A percentile compares a stretch with the other conserved stretches of the same genome.
Conservation (phyloP, 2,888 invertebrate genomes). For the Leptopilina syphax region DNA sequence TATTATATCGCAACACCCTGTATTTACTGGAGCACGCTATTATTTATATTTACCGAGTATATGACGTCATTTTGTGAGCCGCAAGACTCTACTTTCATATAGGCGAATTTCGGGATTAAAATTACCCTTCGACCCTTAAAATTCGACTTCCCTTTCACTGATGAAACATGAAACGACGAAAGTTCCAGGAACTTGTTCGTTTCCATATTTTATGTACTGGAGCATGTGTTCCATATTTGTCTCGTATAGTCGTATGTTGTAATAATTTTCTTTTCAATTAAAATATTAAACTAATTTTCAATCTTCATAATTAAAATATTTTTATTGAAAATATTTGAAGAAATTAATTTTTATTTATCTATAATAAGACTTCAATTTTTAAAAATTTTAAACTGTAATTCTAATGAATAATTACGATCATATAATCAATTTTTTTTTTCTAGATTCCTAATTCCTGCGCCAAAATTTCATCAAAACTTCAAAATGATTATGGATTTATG, state of each 20-base stretch:
- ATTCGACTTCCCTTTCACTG: constrained; percentile 23
- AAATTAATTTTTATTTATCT: too few species aligned
- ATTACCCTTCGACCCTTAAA: constrained; percentile 33
- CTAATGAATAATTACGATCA: too few species aligned
- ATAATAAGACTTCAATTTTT: too few species aligned
- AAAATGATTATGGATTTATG: constrained; percentile 71
- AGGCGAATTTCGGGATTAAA: constrained; percentile 24
- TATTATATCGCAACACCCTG: background rate
- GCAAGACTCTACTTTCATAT: background rate
- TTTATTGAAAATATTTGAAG: too few species aligned
- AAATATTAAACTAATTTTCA: too few species aligned
- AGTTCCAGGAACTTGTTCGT: constrained; percentile 32
- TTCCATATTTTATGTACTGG: background rate
- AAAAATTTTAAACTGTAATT: too few species aligned
- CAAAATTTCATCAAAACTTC: constrained; percentile 58
- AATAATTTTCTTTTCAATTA: too few species aligned
- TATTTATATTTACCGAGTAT: constrained; percentile 7
- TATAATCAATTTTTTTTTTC: constrained; percentile 53
- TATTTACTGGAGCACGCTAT: constrained; percentile 9
- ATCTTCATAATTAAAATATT: too few species aligned
- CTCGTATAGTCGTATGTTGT: too few species aligned
- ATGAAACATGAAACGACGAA: constrained; percentile 40
- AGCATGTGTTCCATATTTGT: background rate
- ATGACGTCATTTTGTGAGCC: constrained; percentile 1
- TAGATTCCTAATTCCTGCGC: constrained; percentile 61